These are phyloP conservation scores for Oligia latruncula DNA, from an alignment of 2,888 invertebrate genomes.

Conservation along the genomic window DNA sequence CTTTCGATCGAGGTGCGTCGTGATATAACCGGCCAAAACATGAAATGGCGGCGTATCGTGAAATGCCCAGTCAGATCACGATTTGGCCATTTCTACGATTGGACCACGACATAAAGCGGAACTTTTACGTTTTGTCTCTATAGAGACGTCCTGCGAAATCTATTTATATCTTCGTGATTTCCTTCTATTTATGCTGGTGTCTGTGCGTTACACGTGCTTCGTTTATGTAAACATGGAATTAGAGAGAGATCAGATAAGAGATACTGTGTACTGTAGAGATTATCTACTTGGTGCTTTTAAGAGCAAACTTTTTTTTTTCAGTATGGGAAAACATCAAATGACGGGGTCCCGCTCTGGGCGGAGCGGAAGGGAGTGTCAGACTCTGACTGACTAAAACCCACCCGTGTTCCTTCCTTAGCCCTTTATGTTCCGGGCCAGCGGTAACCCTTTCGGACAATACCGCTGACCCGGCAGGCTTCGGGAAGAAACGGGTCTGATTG, in stretches of 20 bases:
- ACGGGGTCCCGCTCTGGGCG: too few species aligned
- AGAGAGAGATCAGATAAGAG: neutral
- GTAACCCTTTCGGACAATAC: too few species aligned
- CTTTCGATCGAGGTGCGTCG: neutral
- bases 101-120: neutral
- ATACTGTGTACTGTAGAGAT: neutral
- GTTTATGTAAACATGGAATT: slow-evolving; percentile 5
- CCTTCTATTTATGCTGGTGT: neutral
- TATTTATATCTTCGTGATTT: neutral
- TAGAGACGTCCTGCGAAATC: neutral
- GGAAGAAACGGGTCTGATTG: slow-evolving; percentile 88
- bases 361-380: too few species aligned
- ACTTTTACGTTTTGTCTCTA: neutral
- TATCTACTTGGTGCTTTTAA: neutral
- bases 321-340: too few species aligned
- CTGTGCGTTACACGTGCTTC: neutral
- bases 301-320: neutral
- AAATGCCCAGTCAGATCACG: neutral
- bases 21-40: neutral
- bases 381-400: too few species aligned
- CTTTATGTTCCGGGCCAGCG: too few species aligned
- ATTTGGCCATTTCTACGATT: neutral
- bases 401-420: too few species aligned
- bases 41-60: neutral
- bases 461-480: too few species aligned